phyloP scores from a whole-genome alignment of 2,113 vertebrate species.

The Scatophagus argus region DNA sequence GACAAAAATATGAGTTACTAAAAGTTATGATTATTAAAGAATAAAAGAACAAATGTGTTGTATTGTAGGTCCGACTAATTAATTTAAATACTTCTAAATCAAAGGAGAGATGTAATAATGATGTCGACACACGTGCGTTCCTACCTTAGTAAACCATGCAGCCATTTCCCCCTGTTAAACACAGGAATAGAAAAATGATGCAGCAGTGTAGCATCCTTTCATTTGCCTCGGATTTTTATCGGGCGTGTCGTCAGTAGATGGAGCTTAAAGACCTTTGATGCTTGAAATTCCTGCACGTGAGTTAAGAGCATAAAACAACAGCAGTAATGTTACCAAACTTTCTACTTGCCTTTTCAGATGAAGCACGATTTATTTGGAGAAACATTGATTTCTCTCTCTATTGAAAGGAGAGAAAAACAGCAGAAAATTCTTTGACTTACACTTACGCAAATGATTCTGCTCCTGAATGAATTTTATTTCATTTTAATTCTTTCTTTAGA shows the following conservation, averaged over 20 bases:
- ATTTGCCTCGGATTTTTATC: slow-evolving; percentile 24
- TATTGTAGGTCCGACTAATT: too few relatives aligned
- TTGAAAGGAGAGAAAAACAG: not conserved
- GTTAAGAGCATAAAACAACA: slow-evolving; percentile 12
- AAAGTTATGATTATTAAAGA: not conserved
- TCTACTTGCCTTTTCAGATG: not conserved
- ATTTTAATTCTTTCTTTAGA: not conserved
- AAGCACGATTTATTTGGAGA: not conserved
- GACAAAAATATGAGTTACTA: not conserved
- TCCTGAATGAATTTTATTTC: not conserved
- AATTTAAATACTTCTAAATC: not conserved
- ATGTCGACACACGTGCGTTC: not conserved
- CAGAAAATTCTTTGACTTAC: not conserved
- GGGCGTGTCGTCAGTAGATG: slow-evolving; percentile 54
- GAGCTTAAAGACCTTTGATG: slow-evolving; percentile 64
- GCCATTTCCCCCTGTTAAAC: not conserved
- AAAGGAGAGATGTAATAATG: not conserved
- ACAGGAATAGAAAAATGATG: not conserved
- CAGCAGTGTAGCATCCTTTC: not conserved
- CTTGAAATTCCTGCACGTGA: not conserved
- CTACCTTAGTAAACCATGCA: not conserved
- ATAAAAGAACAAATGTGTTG: not conserved
- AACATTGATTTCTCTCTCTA: not conserved
- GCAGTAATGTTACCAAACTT: slow-evolving; percentile 6
- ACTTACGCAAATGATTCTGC: not conserved